phyloP scores from a whole-genome alignment of 2,797 vertebrate genomes.

The Dicrostonyx torquatus region DNA sequence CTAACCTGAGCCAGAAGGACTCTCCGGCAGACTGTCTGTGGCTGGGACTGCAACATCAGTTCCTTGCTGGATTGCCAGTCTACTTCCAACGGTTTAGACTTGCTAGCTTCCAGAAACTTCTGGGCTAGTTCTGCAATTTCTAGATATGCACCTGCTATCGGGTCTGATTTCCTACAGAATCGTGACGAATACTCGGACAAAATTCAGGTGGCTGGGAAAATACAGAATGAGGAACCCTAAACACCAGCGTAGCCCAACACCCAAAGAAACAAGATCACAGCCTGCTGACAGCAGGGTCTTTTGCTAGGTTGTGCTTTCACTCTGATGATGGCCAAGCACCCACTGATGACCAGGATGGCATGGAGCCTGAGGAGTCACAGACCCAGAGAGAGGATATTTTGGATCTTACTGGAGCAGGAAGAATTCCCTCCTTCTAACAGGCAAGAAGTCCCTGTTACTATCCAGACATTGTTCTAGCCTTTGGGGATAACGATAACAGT shows the following conservation, averaged over 20 bases:
- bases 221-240: background rate
- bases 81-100: background rate
- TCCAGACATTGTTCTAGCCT: background rate
- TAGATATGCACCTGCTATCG: background rate
- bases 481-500: background rate
- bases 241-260: background rate
- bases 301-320: background rate
- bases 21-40: background rate
- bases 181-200: background rate
- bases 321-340: background rate
- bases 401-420: background rate
- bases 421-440: background rate
- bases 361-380: background rate
- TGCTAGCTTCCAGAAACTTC: background rate
- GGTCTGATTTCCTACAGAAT: background rate
- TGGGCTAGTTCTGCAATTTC: background rate
- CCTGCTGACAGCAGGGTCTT: too few species aligned
- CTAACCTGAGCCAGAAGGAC: background rate
- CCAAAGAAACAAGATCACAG: background rate
- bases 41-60: background rate
- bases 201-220: background rate
- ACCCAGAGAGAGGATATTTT: background rate
- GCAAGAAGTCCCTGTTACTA: background rate
- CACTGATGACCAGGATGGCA: rapidly evolving
- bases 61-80: background rate